These are phyloP conservation scores for Papilio aristodemus DNA, from an alignment of 1,140 invertebrate genomes.

Conservation along the genomic window DNA sequence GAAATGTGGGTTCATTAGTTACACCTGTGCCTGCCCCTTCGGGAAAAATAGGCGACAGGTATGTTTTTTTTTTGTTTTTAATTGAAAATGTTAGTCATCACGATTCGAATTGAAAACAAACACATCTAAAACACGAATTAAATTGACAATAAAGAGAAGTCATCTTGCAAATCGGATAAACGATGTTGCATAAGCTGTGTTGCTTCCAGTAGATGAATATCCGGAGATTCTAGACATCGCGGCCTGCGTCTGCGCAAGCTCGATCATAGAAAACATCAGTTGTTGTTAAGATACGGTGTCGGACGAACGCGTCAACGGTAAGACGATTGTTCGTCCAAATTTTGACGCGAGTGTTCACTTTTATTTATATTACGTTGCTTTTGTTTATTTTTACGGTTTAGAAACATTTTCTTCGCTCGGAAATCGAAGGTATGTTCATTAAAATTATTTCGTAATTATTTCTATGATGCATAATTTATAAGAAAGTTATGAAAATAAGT, in stretches of 20 bases:
- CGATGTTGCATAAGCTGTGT: slow-evolving; percentile 12
- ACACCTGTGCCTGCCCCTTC: too few relatives aligned
- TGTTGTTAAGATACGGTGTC: slow-evolving; percentile 38
- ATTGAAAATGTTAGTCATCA: background rate
- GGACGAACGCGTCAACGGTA: slow-evolving; percentile 31
- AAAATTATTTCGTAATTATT: slow-evolving; percentile 7
- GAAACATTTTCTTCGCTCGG: background rate
- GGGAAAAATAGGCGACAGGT: background rate
- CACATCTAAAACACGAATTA: background rate
- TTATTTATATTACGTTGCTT: slow-evolving; percentile 6
- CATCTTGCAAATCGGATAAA: background rate
- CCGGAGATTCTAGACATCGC: slow-evolving; percentile 8
- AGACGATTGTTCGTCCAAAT: background rate
- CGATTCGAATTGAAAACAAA: background rate
- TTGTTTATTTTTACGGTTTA: background rate
- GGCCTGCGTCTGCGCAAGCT: slow-evolving; percentile 42
- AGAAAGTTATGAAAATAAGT: slow-evolving; percentile 15
- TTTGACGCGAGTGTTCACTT: slow-evolving; percentile 25
- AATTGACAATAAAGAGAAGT: background rate
- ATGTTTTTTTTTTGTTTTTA: background rate
- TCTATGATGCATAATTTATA: background rate
- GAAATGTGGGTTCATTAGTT: too few relatives aligned
- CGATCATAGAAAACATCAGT: slow-evolving; percentile 37
- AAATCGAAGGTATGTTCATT: background rate
- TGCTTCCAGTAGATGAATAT: slow-evolving; percentile 1